A percentile compares a stretch with the other conserved stretches of the same genome.
Conservation (phyloP, 2,888 invertebrate genomes). For the Ypsolopha sequella region DNA sequence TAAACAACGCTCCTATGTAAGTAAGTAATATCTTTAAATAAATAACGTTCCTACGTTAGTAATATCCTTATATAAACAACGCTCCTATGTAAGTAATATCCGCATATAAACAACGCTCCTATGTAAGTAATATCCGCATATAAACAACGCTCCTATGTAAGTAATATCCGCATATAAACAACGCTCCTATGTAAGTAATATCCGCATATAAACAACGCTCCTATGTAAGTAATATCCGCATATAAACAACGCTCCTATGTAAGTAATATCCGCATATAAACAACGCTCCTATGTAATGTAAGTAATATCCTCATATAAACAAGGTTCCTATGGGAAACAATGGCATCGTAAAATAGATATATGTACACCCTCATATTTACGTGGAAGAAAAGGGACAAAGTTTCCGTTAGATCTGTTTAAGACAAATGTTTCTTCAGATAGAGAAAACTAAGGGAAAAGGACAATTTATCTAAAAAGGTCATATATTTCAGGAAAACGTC, state of each 20-base stretch:
- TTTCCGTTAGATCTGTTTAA: slow-evolving; percentile 44
- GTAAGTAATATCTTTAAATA: no score
- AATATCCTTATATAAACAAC: no score
- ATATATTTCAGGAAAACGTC: slow-evolving; percentile 54
- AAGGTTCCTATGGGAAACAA: background rate
- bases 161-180: no score
- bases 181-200: no score
- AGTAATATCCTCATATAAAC: background rate
- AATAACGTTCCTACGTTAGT: no score
- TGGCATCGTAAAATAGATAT: slow-evolving; percentile 2
- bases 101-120: no score
- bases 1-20: background rate
- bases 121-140: no score
- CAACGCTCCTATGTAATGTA: background rate
- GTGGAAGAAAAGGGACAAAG: slow-evolving; percentile 32
- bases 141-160: no score
- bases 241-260: no score
- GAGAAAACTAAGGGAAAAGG: slow-evolving; percentile 50
- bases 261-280: background rate
- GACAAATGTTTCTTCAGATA: slow-evolving; percentile 61
- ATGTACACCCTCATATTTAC: slow-evolving; percentile 10
- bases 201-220: no score
- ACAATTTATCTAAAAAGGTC: slow-evolving; percentile 66
- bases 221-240: no score
- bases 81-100: no score